Conservation (phyloP, 2,888 invertebrate genomes). For the Ophion ventricosus region DNA sequence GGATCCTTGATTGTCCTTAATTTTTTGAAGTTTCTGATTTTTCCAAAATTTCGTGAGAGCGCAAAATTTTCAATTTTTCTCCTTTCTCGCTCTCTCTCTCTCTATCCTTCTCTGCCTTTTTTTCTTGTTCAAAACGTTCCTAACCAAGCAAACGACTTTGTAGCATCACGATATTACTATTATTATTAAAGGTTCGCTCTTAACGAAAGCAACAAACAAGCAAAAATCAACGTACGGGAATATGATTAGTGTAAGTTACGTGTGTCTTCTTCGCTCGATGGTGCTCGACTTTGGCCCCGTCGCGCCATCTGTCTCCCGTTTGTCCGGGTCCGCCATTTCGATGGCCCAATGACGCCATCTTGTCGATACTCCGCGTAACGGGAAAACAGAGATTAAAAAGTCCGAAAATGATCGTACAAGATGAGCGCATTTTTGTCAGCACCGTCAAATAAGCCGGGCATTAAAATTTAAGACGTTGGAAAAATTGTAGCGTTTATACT, state of each 20-base stretch:
- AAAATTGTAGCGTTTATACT: not conserved
- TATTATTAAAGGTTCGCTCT: constrained; percentile 24
- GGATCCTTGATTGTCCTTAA: not conserved
- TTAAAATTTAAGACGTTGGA: constrained; percentile 22
- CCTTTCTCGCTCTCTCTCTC: not conserved
- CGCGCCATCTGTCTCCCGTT: not conserved
- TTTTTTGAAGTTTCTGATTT: not conserved
- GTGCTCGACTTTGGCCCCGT: not conserved
- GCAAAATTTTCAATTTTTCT: not conserved
- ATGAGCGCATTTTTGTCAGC: not conserved
- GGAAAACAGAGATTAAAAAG: constrained; percentile 28
- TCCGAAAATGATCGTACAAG: constrained; percentile 13
- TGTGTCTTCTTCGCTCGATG: constrained; percentile 32
- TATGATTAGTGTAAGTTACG: constrained; percentile 5
- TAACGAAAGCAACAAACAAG: not conserved
- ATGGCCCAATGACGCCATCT: constrained; percentile 33
- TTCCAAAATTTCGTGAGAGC: not conserved
- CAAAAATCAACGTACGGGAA: constrained; percentile 17
- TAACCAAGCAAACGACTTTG: constrained; percentile 1
- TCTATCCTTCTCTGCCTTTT: not conserved
- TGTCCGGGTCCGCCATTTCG: constrained; percentile 34
- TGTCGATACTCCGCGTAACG: constrained; percentile 21
- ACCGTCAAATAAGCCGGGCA: constrained; percentile 15
- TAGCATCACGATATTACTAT: constrained; percentile 39
- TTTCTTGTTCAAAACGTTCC: not conserved